A percentile compares a stretch with the other conserved stretches of the same genome.
Conservation (phyloP, 2,113 vertebrate genomes). For the Carassius gibelio region DNA sequence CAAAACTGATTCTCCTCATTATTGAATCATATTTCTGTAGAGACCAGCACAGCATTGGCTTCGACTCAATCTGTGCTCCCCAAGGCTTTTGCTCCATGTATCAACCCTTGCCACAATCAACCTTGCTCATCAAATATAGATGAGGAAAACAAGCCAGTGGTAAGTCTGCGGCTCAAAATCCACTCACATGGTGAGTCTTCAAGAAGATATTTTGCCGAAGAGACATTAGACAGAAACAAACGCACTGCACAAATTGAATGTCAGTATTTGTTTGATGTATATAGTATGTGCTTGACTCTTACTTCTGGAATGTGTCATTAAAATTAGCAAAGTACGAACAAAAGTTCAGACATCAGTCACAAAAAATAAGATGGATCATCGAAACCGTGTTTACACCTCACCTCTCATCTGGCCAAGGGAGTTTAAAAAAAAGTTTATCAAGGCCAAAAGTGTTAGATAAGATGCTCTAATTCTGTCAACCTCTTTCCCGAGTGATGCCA, state of each 20-base stretch:
- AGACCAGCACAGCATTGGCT: neutral
- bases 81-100: constrained; percentile 3
- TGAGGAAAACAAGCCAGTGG: constrained; percentile 23
- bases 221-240: neutral
- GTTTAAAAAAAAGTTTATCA: neutral
- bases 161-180: neutral
- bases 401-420: neutral
- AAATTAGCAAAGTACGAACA: neutral
- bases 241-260: neutral
- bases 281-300: neutral
- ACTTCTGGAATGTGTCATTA: neutral
- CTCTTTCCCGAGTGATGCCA: neutral
- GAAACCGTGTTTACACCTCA: neutral
- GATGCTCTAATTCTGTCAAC: neutral
- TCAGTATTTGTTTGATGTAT: neutral
- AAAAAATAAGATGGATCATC: neutral
- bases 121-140: constrained; percentile 44
- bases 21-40: constrained; percentile 24
- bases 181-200: neutral
- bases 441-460: neutral
- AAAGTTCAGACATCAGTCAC: neutral
- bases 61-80: constrained; percentile 4
- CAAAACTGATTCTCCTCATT: neutral
- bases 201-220: neutral
- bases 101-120: constrained; percentile 5